Percentiles rank a stretch among this genome's conserved stretches.
These are phyloP conservation scores for Drosophila subpulchrella DNA, from an alignment of 1,140 invertebrate genomes.

Conservation along the genomic window DNA sequence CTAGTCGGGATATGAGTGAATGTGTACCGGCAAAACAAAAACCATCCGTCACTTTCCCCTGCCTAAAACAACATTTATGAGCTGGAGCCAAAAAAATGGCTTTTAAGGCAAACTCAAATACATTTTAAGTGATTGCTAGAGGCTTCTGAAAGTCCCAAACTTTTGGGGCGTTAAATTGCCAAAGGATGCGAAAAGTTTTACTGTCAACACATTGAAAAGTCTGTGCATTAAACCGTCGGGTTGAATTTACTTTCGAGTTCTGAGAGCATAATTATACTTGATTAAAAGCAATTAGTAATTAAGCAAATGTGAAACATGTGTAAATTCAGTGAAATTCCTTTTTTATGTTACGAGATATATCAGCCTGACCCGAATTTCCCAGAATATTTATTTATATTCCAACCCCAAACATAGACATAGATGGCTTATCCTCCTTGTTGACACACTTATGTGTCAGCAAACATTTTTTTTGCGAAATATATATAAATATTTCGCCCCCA, in stretches of 20 bases:
- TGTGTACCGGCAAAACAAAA: conserved; percentile 23
- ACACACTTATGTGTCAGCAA: conserved; percentile 7
- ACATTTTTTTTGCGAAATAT: conserved; percentile 4
- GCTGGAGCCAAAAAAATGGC: conserved; percentile 14
- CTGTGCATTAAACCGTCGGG: conserved; percentile 1
- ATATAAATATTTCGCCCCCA: conserved; percentile 1
- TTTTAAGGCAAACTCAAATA: conserved; percentile 33
- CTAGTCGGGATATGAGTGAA: conserved; percentile 11
- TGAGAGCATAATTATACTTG: neutral
- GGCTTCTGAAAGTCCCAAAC: conserved; percentile 19
- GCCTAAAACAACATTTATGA: conserved; percentile 23
- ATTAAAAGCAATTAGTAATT: conserved; percentile 31
- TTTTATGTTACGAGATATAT: neutral
- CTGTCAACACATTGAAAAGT: conserved; percentile 2
- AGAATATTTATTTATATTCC: neutral
- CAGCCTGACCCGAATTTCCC: neutral
- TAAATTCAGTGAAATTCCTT: neutral
- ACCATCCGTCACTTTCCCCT: conserved; percentile 15
- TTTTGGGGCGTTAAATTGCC: conserved; percentile 48
- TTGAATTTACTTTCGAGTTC: conserved; percentile 1
- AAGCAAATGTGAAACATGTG: neutral
- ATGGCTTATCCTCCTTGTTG: conserved; percentile 25
- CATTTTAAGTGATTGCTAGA: conserved; percentile 59
- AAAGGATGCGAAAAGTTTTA: conserved; percentile 27
- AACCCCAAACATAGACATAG: neutral